These are phyloP conservation scores for Platalea minor DNA, from an alignment of 2,797 vertebrate genomes.

Conservation along the genomic window DNA sequence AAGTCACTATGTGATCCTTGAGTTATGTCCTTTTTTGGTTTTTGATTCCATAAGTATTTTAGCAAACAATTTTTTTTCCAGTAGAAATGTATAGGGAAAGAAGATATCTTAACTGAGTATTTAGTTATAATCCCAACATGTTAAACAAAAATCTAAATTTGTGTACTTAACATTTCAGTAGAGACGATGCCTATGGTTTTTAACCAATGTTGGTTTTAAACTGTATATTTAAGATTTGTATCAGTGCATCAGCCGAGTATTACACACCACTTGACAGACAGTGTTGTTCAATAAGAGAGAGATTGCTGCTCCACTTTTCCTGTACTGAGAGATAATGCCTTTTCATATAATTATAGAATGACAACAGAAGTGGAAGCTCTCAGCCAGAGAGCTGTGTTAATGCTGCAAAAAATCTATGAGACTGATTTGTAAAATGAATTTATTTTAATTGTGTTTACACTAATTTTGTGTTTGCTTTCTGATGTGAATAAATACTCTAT, in stretches of 20 bases:
- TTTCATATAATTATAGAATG: not conserved
- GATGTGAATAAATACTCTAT: not conserved
- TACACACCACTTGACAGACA: not conserved
- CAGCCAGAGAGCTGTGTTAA: not conserved
- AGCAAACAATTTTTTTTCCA: not conserved
- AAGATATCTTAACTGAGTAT: not conserved
- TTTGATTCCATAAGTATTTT: not conserved
- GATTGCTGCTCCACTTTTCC: not conserved
- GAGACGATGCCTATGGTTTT: not conserved
- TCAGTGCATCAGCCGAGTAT: not conserved
- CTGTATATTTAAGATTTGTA: not conserved
- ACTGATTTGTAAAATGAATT: not conserved
- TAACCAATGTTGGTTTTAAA: not conserved
- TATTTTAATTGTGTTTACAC: not conserved
- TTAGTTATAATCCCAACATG: not conserved
- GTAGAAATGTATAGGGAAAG: not conserved
- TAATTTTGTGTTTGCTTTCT: not conserved
- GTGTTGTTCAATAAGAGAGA: not conserved
- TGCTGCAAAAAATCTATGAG: not conserved
- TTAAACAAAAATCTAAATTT: not conserved
- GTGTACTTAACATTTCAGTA: not conserved
- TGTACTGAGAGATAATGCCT: not conserved
- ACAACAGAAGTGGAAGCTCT: not conserved
- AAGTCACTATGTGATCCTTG: not conserved
- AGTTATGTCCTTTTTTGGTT: rapidly evolving